Evolutionary conservation across 2,888 invertebrate genomes (phyloP).

Genomic region (Yponomeuta malinellus): DNA sequence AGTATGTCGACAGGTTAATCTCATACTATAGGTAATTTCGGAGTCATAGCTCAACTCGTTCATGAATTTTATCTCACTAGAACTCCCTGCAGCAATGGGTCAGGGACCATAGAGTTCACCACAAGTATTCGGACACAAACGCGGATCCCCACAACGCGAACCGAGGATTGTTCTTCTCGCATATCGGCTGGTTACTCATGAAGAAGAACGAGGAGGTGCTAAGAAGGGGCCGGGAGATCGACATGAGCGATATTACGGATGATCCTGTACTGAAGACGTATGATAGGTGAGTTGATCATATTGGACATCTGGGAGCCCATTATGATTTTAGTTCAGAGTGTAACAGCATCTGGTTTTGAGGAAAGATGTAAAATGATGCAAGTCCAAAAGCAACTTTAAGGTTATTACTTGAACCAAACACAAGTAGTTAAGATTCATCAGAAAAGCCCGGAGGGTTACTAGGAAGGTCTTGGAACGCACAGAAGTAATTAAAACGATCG

Average conservation of each 20-base stretch:
- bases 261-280: constrained; percentile 85
- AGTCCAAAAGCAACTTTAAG: background rate
- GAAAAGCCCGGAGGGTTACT: too few species aligned
- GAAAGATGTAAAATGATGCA: background rate
- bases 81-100: constrained; percentile 75
- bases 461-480: too few species aligned
- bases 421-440: too few species aligned
- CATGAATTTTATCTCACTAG: constrained; percentile 30
- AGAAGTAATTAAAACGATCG: too few species aligned
- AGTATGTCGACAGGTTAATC: too few species aligned
- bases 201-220: constrained; percentile 88
- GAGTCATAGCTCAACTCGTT: background rate
- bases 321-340: background rate
- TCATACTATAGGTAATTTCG: too few species aligned
- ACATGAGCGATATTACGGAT: constrained; percentile 82
- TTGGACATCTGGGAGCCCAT: background rate
- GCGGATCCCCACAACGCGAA: constrained; percentile 90
- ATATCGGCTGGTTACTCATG: constrained; percentile 90
- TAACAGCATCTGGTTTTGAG: background rate
- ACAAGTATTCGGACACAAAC: constrained; percentile 89
- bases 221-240: constrained; percentile 83
- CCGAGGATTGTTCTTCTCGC: constrained; percentile 92
- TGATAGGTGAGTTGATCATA: constrained; percentile 75
- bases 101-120: constrained; percentile 83
- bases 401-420: too few species aligned